Evolutionary conservation across 2,113 vertebrate species (phyloP), one percentile per base, ranked within the genome.

Genomic region (Microtus richardsoni): DNA sequence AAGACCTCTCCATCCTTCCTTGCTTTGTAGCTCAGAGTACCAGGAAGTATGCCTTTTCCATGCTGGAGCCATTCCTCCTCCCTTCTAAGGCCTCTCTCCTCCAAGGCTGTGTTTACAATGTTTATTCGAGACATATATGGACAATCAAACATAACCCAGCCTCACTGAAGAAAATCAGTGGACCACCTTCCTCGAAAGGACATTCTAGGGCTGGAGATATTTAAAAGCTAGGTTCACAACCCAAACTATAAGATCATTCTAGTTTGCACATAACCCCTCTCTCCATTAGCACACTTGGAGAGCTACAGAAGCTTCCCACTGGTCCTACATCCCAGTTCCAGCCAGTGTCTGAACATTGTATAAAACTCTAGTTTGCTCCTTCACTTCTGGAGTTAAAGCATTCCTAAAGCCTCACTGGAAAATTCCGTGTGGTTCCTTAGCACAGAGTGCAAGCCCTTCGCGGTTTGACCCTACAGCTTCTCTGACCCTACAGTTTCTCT

Each of bases 401-500:
- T 93, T 68, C 86, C 44, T 71, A 30, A 84, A 10, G 22, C 39
- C 52, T n/a, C 62, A 54, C 7, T 30, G 26, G 79, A 91, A 94
- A 66, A 16, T 26, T 19, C n/a, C 39, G 10, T 54, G 52, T 28
- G 88, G 88, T 71, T 33, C 44, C 24, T 93, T 66, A 68, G 54
- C 60, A 58, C 30, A 17, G 60, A 83, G 49, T 26, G 33, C 2
- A 70, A 91, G 68, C 24, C 78, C 64, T 96, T 91, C 54, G 26
- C 33, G n/a, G 79, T 87, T 62, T 94, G 84, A 64, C 44, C 24
- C 58, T 80, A 33, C 28, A 58, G 36, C 58, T 96, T 84, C 78
- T 95, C 62, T 94, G 83, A 64, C 49, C 24, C 54, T 80, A 33
- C 28, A 58, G 36, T 49, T 96, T 84, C 78, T 94, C 73, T 11